Conservation (phyloP, 2,888 invertebrate species). For the Sarcophaga rosellei region DNA sequence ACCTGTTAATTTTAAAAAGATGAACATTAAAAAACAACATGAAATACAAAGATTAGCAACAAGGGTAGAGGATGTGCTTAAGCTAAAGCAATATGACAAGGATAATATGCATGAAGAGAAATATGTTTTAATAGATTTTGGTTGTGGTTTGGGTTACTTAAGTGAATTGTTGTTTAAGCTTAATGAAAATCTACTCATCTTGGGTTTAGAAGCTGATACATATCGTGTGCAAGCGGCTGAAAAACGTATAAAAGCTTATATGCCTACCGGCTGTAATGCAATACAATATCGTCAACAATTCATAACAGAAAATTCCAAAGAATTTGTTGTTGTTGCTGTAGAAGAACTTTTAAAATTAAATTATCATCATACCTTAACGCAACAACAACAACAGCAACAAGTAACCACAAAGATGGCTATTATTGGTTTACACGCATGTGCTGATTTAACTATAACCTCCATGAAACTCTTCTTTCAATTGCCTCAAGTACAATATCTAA, state of each 20-base stretch:
- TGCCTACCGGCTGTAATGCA: slow-evolving; percentile 82
- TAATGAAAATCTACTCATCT: slow-evolving; percentile 83
- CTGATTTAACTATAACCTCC: slow-evolving; percentile 87
- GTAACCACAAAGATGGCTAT: slow-evolving; percentile 74
- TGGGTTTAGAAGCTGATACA: slow-evolving; percentile 86
- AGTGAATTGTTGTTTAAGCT: slow-evolving; percentile 85
- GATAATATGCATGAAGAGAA: slow-evolving; percentile 74
- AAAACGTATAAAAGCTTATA: slow-evolving; percentile 83
- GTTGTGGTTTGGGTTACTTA: slow-evolving; percentile 89
- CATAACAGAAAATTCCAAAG: slow-evolving; percentile 82
- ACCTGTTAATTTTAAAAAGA: slow-evolving; percentile 73
- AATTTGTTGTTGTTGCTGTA: slow-evolving; percentile 81
- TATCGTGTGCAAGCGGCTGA: slow-evolving; percentile 84
- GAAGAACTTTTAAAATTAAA: slow-evolving; percentile 76
- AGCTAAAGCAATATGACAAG: background rate
- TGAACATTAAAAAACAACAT: slow-evolving; percentile 86
- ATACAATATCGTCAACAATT: slow-evolving; percentile 85
- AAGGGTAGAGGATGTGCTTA: slow-evolving; percentile 75
- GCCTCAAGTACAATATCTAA: slow-evolving; percentile 83
- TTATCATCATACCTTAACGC: slow-evolving; percentile 15
- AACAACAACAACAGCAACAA: slow-evolving; percentile 25
- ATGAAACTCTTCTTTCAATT: slow-evolving; percentile 85
- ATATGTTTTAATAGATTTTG: slow-evolving; percentile 86
- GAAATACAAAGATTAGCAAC: slow-evolving; percentile 86
- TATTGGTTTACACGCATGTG: slow-evolving; percentile 89